Base-by-base conservation (phyloP, 1,140 invertebrate species). In the Anastrepha ludens region DNA sequence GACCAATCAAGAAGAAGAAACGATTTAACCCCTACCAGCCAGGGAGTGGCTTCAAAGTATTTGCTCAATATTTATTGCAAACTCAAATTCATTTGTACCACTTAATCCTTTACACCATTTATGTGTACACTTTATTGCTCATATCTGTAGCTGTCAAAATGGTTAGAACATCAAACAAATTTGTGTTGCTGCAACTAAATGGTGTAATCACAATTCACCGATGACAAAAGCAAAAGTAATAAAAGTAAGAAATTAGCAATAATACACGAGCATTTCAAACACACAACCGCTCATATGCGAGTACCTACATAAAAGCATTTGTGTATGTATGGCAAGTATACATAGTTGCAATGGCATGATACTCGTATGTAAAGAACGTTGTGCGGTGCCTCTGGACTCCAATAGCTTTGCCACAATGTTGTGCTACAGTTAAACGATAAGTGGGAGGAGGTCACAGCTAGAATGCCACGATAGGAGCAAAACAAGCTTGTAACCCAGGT, bases 201-300 rank as follows among this genome's bases (percentile, higher is more conserved):
- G 15, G 17, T 81, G 17, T 81, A 55, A 50, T 41, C 74, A 55
- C 74, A 81, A 55, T 55, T 50, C n/a, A 81, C 44, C n/a, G n/a
- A 47, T 55, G 74, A 58, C 44, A 81, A 55, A 81, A 9, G 50
- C 20, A 29, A 29, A 29, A 8, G 47, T 50, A 55, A 81, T 81
- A 55, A 81, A 81, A 55, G n/a, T 20, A 81, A 81, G 74, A 81
- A 81, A 81, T 81, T 81, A 81, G 74, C 74, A 55, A 20, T 81
- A 55, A 8, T 81, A 29, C 74, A 13, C 60, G 60, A 62, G 60
- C 13, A 62, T 1, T 55, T 29, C 74, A 81, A 74, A 13, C 44
- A 29, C 60, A 62, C 15, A 62, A 4, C 4, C 15, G 60, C 60
- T 13, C 9, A 11, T 74, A n/a, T 50, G 47, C 9, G n/a, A 20